Evolutionary conservation across 2,888 invertebrate genomes (phyloP), one percentile per base, ranked within the genome.

Genomic region (Eutolmus rufibarbis): DNA sequence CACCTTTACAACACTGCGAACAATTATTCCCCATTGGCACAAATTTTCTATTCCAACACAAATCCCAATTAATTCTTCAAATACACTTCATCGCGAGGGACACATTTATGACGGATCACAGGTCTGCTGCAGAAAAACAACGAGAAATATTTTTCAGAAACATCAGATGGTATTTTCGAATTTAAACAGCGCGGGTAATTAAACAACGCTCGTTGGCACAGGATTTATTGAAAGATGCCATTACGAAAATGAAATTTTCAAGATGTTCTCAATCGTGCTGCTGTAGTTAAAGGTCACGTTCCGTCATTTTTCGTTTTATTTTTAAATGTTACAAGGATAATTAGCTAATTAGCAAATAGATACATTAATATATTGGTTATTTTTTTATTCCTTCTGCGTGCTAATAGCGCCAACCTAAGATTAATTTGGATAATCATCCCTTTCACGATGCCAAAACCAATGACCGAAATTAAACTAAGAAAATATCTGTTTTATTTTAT

Each of bases 1-100:
- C 87, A 77, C 92, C 92, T 88, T 92, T 90, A 89, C 93, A 93
- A 90, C 92, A 93, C 89, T 92, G 92, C 43, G 93, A 92, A 89
- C 93, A 93, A 90, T 92, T 92, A 91, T 93, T 93, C 89, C 92
- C 92, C 92, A 93, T 92, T 89, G 46, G 76, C 46, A 85, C 57
- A 82, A 66, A 74, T 28, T 85, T 34, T 74, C 14, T 74, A 14
- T 46, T 57, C 19, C 82, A 28, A 37, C 37, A 40, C 76, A 76
- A 34, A 37, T n/a, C 76, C 28, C 14, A 34, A 76, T 76, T 76
- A 66, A 57, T 66, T 66, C 9, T 12, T 76, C 37, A 37, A 82
- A 57, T 37, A 57, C 57, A 66, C 57, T 82, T 57, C 82, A 82
- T 66, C 57, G 31, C 34, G 28, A 19, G n/a, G 34, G 19, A 34